These are phyloP conservation scores for Ostrea edulis DNA, from an alignment of 1,140 invertebrate species.

Conservation along the genomic window DNA sequence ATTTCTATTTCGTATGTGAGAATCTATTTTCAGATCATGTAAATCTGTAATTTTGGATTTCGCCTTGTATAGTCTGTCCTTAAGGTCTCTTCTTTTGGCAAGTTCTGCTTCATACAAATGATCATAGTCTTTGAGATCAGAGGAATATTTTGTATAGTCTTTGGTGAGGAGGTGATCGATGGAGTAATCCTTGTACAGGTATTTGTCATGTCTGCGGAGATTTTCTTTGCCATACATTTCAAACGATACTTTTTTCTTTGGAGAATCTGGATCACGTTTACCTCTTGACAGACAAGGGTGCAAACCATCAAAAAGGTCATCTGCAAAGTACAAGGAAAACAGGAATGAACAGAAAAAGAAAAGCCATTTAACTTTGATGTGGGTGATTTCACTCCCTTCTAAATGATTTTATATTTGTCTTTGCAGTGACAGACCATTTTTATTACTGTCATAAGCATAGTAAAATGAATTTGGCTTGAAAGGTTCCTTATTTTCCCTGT, in stretches of 20 bases:
- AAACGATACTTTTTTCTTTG: slow-evolving; percentile 75
- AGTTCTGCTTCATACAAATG: slow-evolving; percentile 64
- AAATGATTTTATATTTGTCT: too few relatives aligned
- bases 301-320: slow-evolving; percentile 37
- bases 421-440: too few relatives aligned
- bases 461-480: too few relatives aligned
- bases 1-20: slow-evolving; percentile 59
- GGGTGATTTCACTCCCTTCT: too few relatives aligned
- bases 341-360: neutral
- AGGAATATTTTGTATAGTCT: slow-evolving; percentile 60
- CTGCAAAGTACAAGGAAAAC: neutral
- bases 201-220: slow-evolving; percentile 61
- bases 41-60: slow-evolving; percentile 68
- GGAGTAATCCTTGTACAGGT: slow-evolving; percentile 45
- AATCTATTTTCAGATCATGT: slow-evolving; percentile 57
- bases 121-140: slow-evolving; percentile 58
- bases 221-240: slow-evolving; percentile 75
- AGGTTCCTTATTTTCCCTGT: too few relatives aligned
- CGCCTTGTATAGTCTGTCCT: slow-evolving; percentile 69
- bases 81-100: slow-evolving; percentile 67
- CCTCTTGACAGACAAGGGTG: slow-evolving; percentile 68
- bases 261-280: slow-evolving; percentile 68
- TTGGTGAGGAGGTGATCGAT: slow-evolving; percentile 44
- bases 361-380: too few relatives aligned
- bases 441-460: too few relatives aligned